Percentiles rank a stretch among this genome's conserved stretches.
Conservation (phyloP, 2,888 invertebrate genomes). For the Ligdia adustata region DNA sequence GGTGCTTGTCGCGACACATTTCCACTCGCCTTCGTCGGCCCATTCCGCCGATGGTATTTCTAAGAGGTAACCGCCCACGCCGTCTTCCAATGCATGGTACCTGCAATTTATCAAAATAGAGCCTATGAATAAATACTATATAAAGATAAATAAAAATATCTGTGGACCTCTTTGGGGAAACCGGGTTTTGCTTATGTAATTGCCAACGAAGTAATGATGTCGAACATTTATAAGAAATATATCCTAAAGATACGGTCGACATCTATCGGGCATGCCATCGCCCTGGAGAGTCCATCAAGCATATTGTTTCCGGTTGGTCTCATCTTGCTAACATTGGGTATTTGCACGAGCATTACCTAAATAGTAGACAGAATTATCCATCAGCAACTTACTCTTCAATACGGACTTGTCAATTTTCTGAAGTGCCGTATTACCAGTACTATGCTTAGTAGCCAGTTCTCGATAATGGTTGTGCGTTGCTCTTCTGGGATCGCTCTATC, state of each 20-base stretch:
- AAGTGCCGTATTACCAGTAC: neutral
- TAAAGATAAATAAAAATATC: no score
- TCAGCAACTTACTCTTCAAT: no score
- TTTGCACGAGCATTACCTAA: no score
- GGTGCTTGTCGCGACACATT: conserved; percentile 91
- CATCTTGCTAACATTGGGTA: neutral
- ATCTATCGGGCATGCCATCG: neutral
- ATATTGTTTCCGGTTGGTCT: neutral
- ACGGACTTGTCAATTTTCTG: neutral
- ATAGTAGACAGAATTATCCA: no score
- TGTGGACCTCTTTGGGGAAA: no score
- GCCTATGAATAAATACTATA: no score
- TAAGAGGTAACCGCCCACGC: conserved; percentile 91
- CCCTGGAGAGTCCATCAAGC: neutral
- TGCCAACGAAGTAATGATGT: no score
- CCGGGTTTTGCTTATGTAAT: no score
- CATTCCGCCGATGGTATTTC: conserved; percentile 90
- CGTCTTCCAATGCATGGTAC: conserved; percentile 91
- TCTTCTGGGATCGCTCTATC: no score
- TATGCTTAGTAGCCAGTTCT: neutral
- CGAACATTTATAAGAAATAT: no score
- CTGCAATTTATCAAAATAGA: conserved; percentile 39
- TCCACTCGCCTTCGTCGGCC: conserved; percentile 95
- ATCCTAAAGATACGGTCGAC: neutral
- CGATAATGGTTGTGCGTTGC: neutral